Percentiles rank a stretch among this genome's conserved stretches.
phyloP scores from a whole-genome alignment of 1,140 invertebrate genomes.

The Gerris buenoi region DNA sequence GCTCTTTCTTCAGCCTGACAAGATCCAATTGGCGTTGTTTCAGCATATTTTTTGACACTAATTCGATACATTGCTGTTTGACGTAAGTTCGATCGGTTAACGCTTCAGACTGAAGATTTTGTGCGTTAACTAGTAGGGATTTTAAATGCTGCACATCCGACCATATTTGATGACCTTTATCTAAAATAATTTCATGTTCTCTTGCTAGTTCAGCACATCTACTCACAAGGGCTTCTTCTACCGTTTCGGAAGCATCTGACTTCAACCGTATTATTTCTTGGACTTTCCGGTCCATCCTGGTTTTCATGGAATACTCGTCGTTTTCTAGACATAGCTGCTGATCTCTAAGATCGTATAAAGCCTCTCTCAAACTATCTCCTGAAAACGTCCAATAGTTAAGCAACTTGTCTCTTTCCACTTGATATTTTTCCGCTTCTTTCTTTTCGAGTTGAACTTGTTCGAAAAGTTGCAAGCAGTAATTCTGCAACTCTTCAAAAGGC shows the following conservation, averaged over 20 bases:
- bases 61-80: neutral
- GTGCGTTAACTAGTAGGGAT: neutral
- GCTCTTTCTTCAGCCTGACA: neutral
- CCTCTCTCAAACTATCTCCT: neutral
- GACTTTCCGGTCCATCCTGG: neutral
- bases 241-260: neutral
- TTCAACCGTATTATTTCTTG: neutral
- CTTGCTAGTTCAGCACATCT: neutral
- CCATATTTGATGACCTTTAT: neutral
- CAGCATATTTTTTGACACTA: neutral
- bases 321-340: neutral
- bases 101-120: neutral
- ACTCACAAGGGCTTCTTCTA: neutral
- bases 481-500: slow-evolving; percentile 1
- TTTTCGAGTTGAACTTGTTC: neutral
- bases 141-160: neutral
- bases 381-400: neutral
- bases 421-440: neutral
- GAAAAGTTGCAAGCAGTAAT: neutral
- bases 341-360: neutral
- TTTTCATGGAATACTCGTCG: neutral
- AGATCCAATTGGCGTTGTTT: neutral
- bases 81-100: neutral
- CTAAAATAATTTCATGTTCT: neutral
- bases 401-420: neutral